These are phyloP conservation scores for Buphagus erythrorhynchus DNA, from an alignment of 2,797 vertebrate species.

Conservation along the genomic window DNA sequence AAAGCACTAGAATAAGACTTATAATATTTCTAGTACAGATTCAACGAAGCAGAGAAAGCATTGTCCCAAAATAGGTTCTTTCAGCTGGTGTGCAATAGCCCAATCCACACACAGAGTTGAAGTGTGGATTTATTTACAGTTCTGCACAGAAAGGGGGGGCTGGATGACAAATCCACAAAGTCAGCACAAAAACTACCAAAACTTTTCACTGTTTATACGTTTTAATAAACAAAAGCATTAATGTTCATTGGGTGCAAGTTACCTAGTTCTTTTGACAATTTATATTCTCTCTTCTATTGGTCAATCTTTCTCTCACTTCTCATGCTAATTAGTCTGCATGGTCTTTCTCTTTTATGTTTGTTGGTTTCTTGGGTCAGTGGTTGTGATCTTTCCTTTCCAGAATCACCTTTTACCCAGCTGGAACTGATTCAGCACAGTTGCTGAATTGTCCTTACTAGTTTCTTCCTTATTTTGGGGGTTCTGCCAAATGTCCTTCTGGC, in stretches of 20 bases:
- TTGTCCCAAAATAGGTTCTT: not conserved
- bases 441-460: not conserved
- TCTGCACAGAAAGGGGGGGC: not conserved
- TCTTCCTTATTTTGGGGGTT: not conserved
- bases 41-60: not conserved
- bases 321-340: too few relatives aligned
- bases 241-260: not conserved
- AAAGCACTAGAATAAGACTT: not conserved
- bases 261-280: not conserved
- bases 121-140: not conserved
- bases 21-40: not conserved
- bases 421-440: not conserved
- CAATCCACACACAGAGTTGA: accelerated
- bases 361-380: not conserved
- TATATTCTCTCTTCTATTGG: not conserved
- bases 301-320: not conserved
- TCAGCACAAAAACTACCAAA: too few relatives aligned
- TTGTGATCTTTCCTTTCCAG: not conserved
- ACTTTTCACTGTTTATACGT: not conserved
- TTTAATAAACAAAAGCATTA: not conserved
- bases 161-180: not conserved
- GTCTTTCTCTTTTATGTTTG: not conserved
- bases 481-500: not conserved
- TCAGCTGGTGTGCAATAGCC: not conserved
- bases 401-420: not conserved